A percentile compares a stretch with the other conserved stretches of the same genome.
Evolutionary conservation across 2,888 invertebrate species (phyloP).

Genomic region (Seladonia tumulorum): DNA sequence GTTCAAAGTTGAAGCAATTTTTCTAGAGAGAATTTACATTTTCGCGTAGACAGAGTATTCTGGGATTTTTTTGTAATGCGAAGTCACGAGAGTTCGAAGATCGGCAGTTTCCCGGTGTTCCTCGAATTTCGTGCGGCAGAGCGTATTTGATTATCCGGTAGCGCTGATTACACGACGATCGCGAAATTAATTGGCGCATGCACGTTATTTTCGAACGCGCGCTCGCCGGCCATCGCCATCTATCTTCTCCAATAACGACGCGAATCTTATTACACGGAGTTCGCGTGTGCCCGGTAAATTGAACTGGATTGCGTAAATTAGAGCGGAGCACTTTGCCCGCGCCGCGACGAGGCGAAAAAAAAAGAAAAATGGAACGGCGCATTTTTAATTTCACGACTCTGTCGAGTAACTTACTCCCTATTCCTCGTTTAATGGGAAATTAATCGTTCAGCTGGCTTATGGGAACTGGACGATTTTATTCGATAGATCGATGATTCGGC

Average conservation of each 20-base stretch:
- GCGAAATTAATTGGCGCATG: constrained; percentile 23
- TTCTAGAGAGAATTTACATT: neutral
- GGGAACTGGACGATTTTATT: neutral
- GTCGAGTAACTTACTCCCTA: neutral
- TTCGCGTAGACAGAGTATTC: neutral
- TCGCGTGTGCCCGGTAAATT: constrained; percentile 34
- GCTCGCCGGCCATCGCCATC: constrained; percentile 10
- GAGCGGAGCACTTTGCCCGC: constrained; percentile 32
- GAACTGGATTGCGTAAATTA: constrained; percentile 50
- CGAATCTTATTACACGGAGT: constrained; percentile 47
- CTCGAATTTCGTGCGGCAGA: neutral
- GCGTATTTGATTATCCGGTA: neutral
- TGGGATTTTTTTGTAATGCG: neutral
- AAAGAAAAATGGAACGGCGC: neutral
- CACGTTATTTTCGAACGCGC: constrained; percentile 28
- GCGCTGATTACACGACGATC: neutral
- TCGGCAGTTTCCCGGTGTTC: neutral
- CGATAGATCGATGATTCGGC: neutral
- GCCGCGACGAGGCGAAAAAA: neutral
- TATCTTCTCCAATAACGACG: constrained; percentile 37
- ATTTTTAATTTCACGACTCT: neutral
- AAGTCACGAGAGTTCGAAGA: neutral
- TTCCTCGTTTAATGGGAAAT: neutral
- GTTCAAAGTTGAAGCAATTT: neutral
- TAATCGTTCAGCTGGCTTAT: neutral